Evolutionary conservation across 1,140 invertebrate genomes (phyloP).

Genomic region (Amphibalanus amphitrite): DNA sequence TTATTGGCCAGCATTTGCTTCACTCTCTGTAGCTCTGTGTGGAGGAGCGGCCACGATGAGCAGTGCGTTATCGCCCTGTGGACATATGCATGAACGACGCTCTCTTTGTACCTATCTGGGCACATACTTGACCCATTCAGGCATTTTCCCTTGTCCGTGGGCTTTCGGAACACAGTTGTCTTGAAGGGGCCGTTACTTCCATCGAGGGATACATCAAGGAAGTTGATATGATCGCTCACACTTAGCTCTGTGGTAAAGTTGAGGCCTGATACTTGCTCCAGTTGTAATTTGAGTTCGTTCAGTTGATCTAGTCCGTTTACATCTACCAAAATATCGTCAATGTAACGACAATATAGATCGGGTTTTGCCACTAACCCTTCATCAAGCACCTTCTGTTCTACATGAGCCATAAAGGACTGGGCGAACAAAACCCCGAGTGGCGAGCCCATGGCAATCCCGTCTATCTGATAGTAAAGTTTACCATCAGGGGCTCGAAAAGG

Average conservation of each 20-base stretch:
- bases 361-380: not conserved
- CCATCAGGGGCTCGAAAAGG: not conserved
- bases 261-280: not conserved
- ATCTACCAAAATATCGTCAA: not conserved
- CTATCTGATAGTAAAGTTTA: not conserved
- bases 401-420: not conserved
- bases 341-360: not conserved
- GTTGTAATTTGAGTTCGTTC: not conserved
- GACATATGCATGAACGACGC: not conserved
- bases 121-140: not conserved
- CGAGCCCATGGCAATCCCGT: not conserved
- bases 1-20: not conserved
- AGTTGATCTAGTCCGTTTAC: not conserved
- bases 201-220: not conserved
- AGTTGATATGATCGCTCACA: not conserved
- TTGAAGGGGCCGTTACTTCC: not conserved
- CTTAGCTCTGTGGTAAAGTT: not conserved
- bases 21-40: not conserved
- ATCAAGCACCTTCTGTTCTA: not conserved
- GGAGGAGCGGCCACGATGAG: not conserved
- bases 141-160: not conserved
- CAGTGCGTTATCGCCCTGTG: not conserved
- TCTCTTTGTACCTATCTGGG: not conserved
- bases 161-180: not conserved
- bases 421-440: not conserved